These are phyloP conservation scores for Penaeus indicus DNA, from an alignment of 1,140 invertebrate species.

Conservation along the genomic window DNA sequence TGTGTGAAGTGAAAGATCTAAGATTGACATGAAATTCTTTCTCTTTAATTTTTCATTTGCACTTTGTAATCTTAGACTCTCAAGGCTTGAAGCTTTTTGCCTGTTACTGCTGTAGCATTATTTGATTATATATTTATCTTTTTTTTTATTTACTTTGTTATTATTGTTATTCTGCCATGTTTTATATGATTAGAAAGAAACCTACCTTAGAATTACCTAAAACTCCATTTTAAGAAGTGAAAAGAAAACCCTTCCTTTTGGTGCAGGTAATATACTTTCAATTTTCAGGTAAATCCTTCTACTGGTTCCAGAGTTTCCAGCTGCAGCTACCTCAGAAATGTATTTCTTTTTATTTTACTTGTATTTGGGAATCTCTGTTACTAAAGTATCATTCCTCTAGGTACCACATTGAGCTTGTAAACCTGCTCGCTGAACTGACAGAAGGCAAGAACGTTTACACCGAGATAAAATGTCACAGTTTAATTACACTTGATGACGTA, in stretches of 20 bases:
- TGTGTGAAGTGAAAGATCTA: too few relatives aligned
- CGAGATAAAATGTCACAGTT: slow-evolving; percentile 98
- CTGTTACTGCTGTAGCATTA: too few relatives aligned
- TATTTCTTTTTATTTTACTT: not conserved
- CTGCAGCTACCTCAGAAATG: not conserved
- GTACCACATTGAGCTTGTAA: slow-evolving; percentile 97
- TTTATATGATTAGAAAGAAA: too few relatives aligned
- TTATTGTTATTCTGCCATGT: too few relatives aligned
- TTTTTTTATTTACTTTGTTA: too few relatives aligned
- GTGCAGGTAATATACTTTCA: not conserved
- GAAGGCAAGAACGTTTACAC: slow-evolving; percentile 99
- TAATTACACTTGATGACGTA: slow-evolving; percentile 98
- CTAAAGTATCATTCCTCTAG: slow-evolving; percentile 72
- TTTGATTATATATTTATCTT: too few relatives aligned
- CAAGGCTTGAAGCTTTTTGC: too few relatives aligned
- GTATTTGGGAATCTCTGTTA: not conserved
- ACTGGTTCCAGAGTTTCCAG: not conserved
- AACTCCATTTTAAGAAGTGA: not conserved
- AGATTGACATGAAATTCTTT: too few relatives aligned
- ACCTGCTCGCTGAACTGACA: slow-evolving; percentile 95
- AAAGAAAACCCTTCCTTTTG: slow-evolving; percentile 13
- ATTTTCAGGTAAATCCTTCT: not conserved
- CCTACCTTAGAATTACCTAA: too few relatives aligned
- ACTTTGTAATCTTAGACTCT: too few relatives aligned
- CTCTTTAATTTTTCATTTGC: too few relatives aligned